Evolutionary conservation across 92 coral and sea anemone genomes (phyloP).

Genomic region (Porites rus): DNA sequence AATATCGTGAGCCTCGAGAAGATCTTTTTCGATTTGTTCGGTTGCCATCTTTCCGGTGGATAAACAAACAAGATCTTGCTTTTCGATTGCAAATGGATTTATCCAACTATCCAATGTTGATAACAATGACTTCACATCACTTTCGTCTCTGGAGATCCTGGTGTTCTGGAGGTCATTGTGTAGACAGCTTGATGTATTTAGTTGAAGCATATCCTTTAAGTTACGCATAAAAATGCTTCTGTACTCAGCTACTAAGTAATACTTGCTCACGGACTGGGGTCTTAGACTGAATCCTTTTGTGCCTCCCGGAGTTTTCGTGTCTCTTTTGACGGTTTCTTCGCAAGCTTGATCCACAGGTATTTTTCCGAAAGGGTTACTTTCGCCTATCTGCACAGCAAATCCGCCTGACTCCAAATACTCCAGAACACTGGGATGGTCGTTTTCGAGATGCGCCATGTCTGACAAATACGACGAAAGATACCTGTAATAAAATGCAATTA

Average conservation of each 20-base stretch:
- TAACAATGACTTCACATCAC: slow-evolving; percentile 24
- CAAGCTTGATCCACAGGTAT: slow-evolving; percentile 47
- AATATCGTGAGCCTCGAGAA: slow-evolving; percentile 48
- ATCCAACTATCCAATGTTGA: slow-evolving; percentile 27
- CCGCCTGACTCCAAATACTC: slow-evolving; percentile 11
- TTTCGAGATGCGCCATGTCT: slow-evolving; percentile 23
- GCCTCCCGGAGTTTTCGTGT: slow-evolving; percentile 46
- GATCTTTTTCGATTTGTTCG: slow-evolving; percentile 32
- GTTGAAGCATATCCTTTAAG: too few relatives aligned
- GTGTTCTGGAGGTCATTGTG: slow-evolving; percentile 26
- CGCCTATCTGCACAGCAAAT: slow-evolving; percentile 16
- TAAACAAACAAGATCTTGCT: slow-evolving; percentile 49
- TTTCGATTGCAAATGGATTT: slow-evolving; percentile 23
- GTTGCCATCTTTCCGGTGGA: slow-evolving; percentile 51
- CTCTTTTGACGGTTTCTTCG: slow-evolving; percentile 51
- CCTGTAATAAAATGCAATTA: neutral
- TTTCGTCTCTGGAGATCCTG: slow-evolving; percentile 31
- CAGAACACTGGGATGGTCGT: slow-evolving; percentile 9
- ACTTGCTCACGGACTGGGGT: slow-evolving; percentile 22
- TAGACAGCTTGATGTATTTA: too few relatives aligned
- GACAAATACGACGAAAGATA: slow-evolving; percentile 27
- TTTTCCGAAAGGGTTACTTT: slow-evolving; percentile 37
- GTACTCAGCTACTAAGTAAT: slow-evolving; percentile 35
- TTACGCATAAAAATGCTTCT: slow-evolving; percentile 26
- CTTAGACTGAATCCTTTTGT: slow-evolving; percentile 45